Evolutionary conservation across 2,113 vertebrate genomes (phyloP), one percentile per base, ranked within the genome.

Genomic region (Psephotus haematonotus): DNA sequence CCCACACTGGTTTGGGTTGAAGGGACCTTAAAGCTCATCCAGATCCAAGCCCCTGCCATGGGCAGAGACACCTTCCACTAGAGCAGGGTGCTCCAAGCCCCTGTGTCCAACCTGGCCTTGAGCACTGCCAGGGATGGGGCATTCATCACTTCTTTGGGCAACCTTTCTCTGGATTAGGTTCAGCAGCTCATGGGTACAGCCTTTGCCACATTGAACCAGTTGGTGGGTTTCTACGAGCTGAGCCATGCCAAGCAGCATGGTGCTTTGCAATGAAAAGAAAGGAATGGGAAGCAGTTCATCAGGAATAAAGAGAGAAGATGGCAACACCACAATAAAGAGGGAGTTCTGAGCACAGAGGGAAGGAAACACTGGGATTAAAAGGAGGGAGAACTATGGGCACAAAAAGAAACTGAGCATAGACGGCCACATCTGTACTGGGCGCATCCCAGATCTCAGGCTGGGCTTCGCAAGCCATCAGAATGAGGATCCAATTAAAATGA

Each of bases 401-500:
- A 37, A n/a, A 39, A 24, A 80, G 49, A 59, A 85, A 57, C 82
- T 47, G 60, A 80, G 74, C 68, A 33, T 27, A 90, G 60, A 81
- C 37, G 50, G 86, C 24, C 72, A 60, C 39, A 76, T 64, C 83
- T 84, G 47, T 71, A 75, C 43, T 17, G 62, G 72, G 46, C 82
- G 65, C 9, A 44, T 78, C 43, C 39, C 47, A 47, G 41, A 79
- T 25, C 62, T 79, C 52, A 65, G 71, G 59, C 23, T 60, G n/a
- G 65, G 43, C 50, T 95, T 88, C 78, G 68, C 88, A 94, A 88
- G 72, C 60, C 9, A 1, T 84, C 55, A 93, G 67, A 59, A 52
- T 3, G 63, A 67, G 93, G 63, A 82, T 46, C 12, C 88, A 88
- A 91, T 75, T 63, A 75, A 93, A 96, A 88, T 17, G 92, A 95